Base-by-base conservation (phyloP, 2,888 invertebrate genomes). In the Carcina quercana region DNA sequence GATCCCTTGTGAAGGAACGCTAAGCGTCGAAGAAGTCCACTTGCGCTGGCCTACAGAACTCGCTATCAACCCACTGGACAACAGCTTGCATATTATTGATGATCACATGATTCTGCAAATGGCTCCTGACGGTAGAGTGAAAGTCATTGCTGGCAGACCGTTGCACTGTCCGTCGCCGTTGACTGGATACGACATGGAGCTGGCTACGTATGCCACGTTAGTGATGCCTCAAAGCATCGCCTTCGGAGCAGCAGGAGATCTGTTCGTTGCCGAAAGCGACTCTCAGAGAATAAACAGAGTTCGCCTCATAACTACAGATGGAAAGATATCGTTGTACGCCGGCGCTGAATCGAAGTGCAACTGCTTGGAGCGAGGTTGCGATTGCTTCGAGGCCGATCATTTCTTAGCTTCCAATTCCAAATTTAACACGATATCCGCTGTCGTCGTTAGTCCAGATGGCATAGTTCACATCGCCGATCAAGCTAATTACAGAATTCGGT, bases 11-110 rank as follows among this genome's bases (percentile, higher is more conserved):
- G 94, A 95, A 67, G 96, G 95, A 12, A 96, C 95, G 0, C 68
- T 95, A 0, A 94, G 94, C 57, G 88, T 95, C n/a, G 95, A 95
- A 64, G 95, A 96, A 74, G 96, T 97, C 32, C 95, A 95, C 59
- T 80, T 98, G 30, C 88, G 96, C 32, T 98, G 98, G 98, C 98
- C 98, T 0, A 98, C 97, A 0, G 96, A 96, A 62, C 79, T 98
- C 10, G 91, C 97, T 0, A 94, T 98, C 17, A 97, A 96, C 69
- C 98, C 97, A 0, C 76, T 97, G 32, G 97, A 98, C 64, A 96
- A 97, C 66, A 93, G 95, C 0, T 80, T 99, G 15, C 96, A 98
- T 65, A 95, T 99, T 47, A 94, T 98, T 30, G 98, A 98, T 57
- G 96, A 96, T 59, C 97, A 97, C 60, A 95, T 97, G 93, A 94